These are phyloP conservation scores for Callinectes sapidus DNA, from an alignment of 2,888 invertebrate genomes.

Conservation along the genomic window DNA sequence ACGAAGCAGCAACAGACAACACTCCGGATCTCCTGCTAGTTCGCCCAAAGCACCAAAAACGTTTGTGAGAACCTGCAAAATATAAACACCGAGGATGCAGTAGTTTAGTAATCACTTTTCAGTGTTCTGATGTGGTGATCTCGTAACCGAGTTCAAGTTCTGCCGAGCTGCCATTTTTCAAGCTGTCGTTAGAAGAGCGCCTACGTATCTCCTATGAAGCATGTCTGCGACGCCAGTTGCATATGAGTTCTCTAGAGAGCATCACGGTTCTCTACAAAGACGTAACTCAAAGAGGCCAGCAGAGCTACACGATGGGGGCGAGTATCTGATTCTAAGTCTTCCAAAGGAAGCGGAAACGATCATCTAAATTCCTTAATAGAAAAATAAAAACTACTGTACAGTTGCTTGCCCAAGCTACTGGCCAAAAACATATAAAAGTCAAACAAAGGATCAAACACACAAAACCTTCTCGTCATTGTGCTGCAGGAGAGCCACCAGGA, in stretches of 20 bases:
- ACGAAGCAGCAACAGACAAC: constrained; percentile 59
- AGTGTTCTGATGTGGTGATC: too few relatives aligned
- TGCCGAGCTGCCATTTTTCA: too few relatives aligned
- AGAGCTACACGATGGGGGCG: too few relatives aligned
- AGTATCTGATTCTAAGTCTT: not conserved
- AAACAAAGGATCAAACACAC: not conserved
- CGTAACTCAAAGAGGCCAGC: too few relatives aligned
- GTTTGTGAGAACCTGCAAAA: constrained; percentile 68
- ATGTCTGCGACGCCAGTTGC: too few relatives aligned
- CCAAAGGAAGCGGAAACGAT: not conserved
- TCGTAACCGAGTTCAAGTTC: too few relatives aligned
- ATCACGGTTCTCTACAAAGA: too few relatives aligned
- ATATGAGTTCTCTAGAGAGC: too few relatives aligned
- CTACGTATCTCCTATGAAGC: too few relatives aligned
- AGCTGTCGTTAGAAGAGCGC: too few relatives aligned
- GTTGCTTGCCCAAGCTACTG: too few relatives aligned
- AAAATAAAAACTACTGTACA: not conserved
- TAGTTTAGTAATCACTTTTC: not conserved
- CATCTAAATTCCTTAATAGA: not conserved
- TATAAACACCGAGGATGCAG: not conserved
- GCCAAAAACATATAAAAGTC: not conserved
- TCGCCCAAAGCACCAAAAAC: constrained; percentile 70
- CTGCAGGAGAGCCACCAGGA: constrained; percentile 68
- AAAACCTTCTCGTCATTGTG: constrained; percentile 67
- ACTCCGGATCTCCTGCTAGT: constrained; percentile 61